Evolutionary conservation across 2,797 vertebrate genomes (phyloP), one percentile per base, ranked within the genome.

Genomic region (Psittacula derbiana): DNA sequence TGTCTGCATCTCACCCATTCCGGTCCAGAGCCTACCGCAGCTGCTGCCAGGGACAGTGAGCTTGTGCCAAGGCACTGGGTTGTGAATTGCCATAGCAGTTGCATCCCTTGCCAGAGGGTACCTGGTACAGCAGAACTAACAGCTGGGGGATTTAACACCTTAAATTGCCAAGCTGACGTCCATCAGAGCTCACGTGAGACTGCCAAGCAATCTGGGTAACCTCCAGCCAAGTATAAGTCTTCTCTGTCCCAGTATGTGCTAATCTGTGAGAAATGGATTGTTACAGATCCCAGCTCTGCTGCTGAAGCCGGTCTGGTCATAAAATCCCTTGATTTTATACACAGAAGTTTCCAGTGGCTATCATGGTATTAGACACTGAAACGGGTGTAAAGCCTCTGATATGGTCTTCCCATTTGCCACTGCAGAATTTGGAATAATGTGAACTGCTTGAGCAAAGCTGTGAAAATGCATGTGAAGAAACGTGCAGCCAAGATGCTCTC

Each of bases 241-340:
- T 20, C 65, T 80, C 46, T 90, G 67, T 40, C 58, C 41, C 70
- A 44, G 36, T 40, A 28, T 50, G 88, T 28, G 69, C 71, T 94
- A 88, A 92, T 88, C 85, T 46, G 60, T 75, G 70, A 90, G 65
- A 94, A 95, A 89, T n/a, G 65, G 80, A 78, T 90, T 95, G 53
- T 75, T 78, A 88, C 62, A 91, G 88, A 94, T 86, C 58, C 70
- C 70, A 90, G 91, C 82, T 92, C 53, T 0, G n/a, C 85, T 95
- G 91, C 91, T 86, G 88, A 84, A 80, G 88, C 52, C 65, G 25
- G 83, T 88, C 44, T 62, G 86, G 58, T 58, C 67, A 61, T 36
- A 91, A 95, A 94, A 86, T 79, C 40, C 58, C 40, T 40, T 86
- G 53, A 69, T 79, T 90, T 66, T 71, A 64, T n/a, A 58, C 41